Base-by-base conservation (phyloP, 2,797 vertebrate genomes). In the Danio kyathit region DNA sequence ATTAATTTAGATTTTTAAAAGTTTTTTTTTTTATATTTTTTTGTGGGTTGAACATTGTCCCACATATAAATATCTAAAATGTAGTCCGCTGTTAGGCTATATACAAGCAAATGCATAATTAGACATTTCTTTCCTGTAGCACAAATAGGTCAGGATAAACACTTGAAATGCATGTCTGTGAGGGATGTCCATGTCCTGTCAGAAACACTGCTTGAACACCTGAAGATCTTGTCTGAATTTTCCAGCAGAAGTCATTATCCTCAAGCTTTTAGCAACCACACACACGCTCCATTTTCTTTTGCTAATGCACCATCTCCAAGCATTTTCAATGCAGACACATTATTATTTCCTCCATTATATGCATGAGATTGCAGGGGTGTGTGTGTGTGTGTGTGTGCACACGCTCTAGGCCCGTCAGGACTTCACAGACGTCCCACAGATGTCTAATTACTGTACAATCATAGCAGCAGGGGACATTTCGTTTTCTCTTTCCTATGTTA, bases 391-490 rank as follows among this genome's bases (percentile, higher is more conserved):
- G 67, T n/a, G 64, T 29, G 49, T 64, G 71, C 17, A 41, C 8
- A 9, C 4, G 43, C 64, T 69, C 40, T 46, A 75, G 80, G 89
- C 86, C 81, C 89, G 81, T 89, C 88, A 80, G 73, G 70, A 65
- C 43, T 74, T 74, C 41, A 65, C 61, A 66, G 71, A 74, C 79
- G n/a, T 59, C 71, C 88, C 89, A 90, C 88, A 89, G 93, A 90
- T 88, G 91, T 90, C 92, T 95, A 96, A 96, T 96, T 95, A 95
- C 86, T 91, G 86, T 83, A 91, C 83, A 93, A 93, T 90, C 89
- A 88, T 78, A 87, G 76, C 81, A 91, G 87, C 81, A 81, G 81
- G 89, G 86, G 82, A 64, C 76, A 83, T 82, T 82, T 65, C n/a
- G 19, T 92, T 89, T 90, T 90, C 85, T 61, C 61, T 51, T 71